Conservation (phyloP, 2,113 vertebrate species). For the Semnopithecus entellus region DNA sequence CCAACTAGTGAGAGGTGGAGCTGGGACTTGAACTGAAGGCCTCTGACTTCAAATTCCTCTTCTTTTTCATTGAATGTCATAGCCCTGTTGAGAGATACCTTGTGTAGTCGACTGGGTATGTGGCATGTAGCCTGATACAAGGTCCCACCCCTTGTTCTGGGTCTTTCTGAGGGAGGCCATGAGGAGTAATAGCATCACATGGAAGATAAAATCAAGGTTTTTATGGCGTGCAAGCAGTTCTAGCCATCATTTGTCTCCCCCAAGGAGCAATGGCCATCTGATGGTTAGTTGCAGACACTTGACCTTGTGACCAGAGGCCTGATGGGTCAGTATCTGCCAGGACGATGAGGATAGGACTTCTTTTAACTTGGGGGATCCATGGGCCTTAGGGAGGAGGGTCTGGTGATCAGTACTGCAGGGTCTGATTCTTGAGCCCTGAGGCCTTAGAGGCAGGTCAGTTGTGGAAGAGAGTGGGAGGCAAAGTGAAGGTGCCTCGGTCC, state of each 20-base stretch:
- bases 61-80: not conserved
- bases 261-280: not conserved
- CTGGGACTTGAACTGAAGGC: not conserved
- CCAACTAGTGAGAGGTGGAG: not conserved
- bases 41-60: not conserved
- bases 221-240: not conserved
- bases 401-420: not conserved
- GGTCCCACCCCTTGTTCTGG: not conserved
- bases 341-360: not conserved
- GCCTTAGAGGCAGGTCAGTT: not conserved
- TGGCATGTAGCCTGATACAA: not conserved
- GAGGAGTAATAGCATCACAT: not conserved
- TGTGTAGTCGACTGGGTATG: not conserved
- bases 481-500: not conserved
- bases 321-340: not conserved
- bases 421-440: not conserved
- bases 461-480: not conserved
- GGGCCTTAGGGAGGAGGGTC: not conserved
- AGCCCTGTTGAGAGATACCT: not conserved
- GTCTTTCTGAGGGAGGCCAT: not conserved
- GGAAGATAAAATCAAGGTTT: not conserved
- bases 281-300: not conserved
- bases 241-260: not conserved
- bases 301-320: not conserved
- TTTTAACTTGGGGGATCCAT: not conserved